Conservation (phyloP, 2,888 invertebrate species). For the Tethea ocularis region DNA sequence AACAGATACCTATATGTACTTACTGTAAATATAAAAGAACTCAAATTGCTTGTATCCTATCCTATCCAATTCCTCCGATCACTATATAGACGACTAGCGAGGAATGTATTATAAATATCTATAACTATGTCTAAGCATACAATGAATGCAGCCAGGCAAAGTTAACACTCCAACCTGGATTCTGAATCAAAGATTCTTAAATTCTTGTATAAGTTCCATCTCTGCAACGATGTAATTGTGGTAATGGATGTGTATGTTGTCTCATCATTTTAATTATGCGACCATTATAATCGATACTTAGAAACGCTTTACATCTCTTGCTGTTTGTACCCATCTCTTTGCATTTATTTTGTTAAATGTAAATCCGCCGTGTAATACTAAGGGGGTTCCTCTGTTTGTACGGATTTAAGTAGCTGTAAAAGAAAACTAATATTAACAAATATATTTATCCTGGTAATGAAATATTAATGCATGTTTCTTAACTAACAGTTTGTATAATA, state of each 20-base stretch:
- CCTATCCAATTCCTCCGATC: too few relatives aligned
- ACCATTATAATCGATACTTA: background rate
- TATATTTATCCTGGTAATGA: too few relatives aligned
- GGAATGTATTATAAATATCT: too few relatives aligned
- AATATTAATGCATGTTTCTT: too few relatives aligned
- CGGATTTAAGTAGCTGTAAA: background rate
- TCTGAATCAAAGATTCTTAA: background rate
- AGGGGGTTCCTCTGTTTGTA: constrained; percentile 13
- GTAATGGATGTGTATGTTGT: background rate
- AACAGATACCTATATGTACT: too few relatives aligned
- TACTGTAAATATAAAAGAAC: too few relatives aligned
- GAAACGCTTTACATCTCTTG: constrained; percentile 1
- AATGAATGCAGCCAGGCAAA: too few relatives aligned
- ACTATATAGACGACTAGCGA: too few relatives aligned
- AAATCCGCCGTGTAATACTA: constrained; percentile 20
- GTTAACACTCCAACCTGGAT: too few relatives aligned
- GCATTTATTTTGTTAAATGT: constrained; percentile 41
- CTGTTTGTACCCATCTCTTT: constrained; percentile 36
- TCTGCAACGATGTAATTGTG: background rate
- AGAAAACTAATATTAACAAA: background rate
- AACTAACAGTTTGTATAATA: too few relatives aligned
- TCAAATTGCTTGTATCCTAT: too few relatives aligned
- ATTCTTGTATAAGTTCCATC: background rate
- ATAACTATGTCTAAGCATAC: too few relatives aligned
- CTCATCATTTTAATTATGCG: background rate